phyloP scores from a whole-genome alignment of 2,113 vertebrate species.

The Oenanthe oenanthe region DNA sequence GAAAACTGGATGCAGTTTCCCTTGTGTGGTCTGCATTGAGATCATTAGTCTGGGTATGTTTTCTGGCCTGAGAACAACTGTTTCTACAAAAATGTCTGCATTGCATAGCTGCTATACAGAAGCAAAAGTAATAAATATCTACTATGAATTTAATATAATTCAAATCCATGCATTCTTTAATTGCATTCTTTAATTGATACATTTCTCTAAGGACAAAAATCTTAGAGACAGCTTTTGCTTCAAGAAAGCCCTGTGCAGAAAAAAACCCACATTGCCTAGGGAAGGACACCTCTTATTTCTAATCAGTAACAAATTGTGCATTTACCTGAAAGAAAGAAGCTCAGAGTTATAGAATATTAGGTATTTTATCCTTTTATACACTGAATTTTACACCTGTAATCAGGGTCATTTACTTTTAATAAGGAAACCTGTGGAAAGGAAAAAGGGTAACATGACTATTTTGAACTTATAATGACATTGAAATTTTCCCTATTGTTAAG shows the following conservation, averaged over 20 bases:
- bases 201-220: background rate
- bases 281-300: background rate
- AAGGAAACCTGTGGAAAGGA: background rate
- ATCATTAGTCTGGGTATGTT: background rate
- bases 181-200: background rate
- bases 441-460: background rate
- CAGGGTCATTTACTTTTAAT: background rate
- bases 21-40: background rate
- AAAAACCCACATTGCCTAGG: fast-evolving
- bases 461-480: background rate
- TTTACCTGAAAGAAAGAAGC: background rate
- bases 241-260: background rate
- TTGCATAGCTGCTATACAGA: background rate
- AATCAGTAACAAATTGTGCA: background rate
- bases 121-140: background rate
- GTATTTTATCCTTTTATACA: background rate
- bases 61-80: background rate
- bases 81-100: background rate
- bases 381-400: background rate
- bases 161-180: background rate
- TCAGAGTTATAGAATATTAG: background rate
- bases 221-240: background rate
- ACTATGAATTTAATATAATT: background rate
- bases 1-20: background rate
- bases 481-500: background rate